Base-by-base conservation (phyloP, 2,797 vertebrate genomes). In the Fistularia commersonii region DNA sequence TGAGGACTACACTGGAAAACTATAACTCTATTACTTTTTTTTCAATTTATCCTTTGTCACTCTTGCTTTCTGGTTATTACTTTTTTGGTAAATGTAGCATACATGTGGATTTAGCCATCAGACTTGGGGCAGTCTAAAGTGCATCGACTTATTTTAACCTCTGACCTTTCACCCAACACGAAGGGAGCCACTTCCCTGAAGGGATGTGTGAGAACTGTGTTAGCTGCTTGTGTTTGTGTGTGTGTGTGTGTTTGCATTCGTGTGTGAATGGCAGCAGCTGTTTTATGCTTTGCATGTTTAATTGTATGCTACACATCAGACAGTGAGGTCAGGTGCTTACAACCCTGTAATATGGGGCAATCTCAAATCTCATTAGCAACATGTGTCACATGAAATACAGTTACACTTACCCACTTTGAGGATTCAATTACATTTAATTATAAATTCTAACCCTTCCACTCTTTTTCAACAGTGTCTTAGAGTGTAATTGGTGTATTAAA, bases 331-430 rank as follows among this genome's bases (percentile, higher is more conserved):
- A 77, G 65, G 52, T 53, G 46, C 52, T 69, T 71, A 69, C 72
- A 75, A 52, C 80, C 12, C 3, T 41, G 61, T 66, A 61, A 60
- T 75, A 14, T 56, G 48, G 51, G 50, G 50, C 60, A 69, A 48
- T 83, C 85, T 83, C 76, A 79, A 79, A 64, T 60, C 67, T 80
- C 83, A 53, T 87, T 85, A 84, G 68, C 62, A 50, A 66, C 62
- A 63, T 66, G 69, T 89, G 69, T 87, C 76, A 66, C 54, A 46
- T 51, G 34, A 60, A 61, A 69, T 68, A 73, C 73, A 76, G 53
- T 88, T 84, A 80, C 33, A 68, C 51, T 54, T 41, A 42, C 60
- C 57, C 51, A 59, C 52, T 49, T 69, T 34, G 46, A 47, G 32
- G 43, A 79, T 67, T 74, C 82, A 80, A 85, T 82, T 76, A 61